phyloP scores from a whole-genome alignment of 1,140 invertebrate genomes.

The Drosophila cardini region DNA sequence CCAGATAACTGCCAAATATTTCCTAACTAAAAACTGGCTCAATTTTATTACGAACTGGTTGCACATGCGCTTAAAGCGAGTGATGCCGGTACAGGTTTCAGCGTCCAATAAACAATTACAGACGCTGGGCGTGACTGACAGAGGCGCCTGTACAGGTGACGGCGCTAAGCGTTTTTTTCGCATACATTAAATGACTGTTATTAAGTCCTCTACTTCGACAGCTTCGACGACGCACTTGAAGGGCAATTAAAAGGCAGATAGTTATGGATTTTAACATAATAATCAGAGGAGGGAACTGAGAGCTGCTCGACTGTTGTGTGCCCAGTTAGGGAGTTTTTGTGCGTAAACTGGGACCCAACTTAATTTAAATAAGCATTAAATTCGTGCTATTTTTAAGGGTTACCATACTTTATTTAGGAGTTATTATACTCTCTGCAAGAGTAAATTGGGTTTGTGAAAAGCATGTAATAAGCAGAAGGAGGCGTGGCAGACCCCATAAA shows the following conservation, averaged over 20 bases:
- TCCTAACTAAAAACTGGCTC: slow-evolving; percentile 7
- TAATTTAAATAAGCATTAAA: too few species aligned
- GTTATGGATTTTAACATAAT: too few species aligned
- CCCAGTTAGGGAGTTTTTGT: too few species aligned
- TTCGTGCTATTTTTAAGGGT: too few species aligned
- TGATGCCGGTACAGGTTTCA: slow-evolving; percentile 9
- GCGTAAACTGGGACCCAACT: neutral
- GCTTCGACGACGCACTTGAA: slow-evolving; percentile 28
- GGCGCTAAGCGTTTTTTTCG: slow-evolving; percentile 55
- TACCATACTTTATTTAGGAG: too few species aligned
- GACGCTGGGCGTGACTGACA: slow-evolving; percentile 23
- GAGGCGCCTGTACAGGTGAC: slow-evolving; percentile 68
- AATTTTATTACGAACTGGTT: slow-evolving; percentile 13
- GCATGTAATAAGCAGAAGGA: too few species aligned
- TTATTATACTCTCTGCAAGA: too few species aligned
- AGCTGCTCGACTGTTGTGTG: too few species aligned
- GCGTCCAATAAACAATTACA: slow-evolving; percentile 10
- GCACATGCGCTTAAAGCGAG: slow-evolving; percentile 46
- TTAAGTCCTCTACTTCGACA: slow-evolving; percentile 50
- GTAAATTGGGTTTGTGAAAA: too few species aligned
- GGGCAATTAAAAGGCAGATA: slow-evolving; percentile 61
- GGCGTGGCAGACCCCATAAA: too few species aligned
- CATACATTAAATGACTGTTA: slow-evolving; percentile 65
- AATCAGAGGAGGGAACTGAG: too few species aligned
- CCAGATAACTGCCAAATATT: slow-evolving; percentile 57